Percentiles rank a stretch among this genome's conserved stretches.
phyloP scores from a whole-genome alignment of 2,113 vertebrate genomes.

The Mastomys coucha region DNA sequence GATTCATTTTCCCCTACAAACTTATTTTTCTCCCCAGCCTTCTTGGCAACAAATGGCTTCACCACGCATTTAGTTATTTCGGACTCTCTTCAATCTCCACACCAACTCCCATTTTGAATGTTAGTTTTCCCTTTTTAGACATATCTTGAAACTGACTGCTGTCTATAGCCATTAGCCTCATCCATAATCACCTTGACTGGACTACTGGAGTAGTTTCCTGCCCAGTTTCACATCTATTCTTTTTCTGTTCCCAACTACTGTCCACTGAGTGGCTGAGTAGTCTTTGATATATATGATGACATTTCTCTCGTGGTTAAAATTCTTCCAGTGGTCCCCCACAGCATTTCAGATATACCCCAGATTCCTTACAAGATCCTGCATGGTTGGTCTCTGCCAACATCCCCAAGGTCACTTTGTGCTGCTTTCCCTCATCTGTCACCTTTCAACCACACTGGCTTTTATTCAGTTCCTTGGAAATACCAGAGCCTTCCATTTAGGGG shows the following conservation, averaged over 20 bases:
- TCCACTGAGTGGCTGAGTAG: neutral
- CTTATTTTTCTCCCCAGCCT: neutral
- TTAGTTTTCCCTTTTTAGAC: constrained; percentile 15
- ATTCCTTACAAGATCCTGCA: neutral
- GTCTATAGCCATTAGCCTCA: neutral
- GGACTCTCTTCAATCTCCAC: neutral
- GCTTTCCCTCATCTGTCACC: neutral
- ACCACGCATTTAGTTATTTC: neutral
- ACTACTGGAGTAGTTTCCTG: constrained; percentile 23
- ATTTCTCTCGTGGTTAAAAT: constrained; percentile 18
- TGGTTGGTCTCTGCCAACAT: neutral
- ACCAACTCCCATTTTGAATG: neutral
- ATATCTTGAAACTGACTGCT: neutral
- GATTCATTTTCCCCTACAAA: neutral
- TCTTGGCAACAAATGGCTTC: neutral
- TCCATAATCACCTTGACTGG: neutral
- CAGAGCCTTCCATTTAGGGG: neutral
- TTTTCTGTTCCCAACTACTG: neutral
- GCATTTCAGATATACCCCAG: neutral
- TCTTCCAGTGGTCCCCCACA: neutral
- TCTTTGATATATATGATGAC: constrained; percentile 9
- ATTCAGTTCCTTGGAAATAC: constrained; percentile 50
- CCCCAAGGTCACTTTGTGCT: neutral
- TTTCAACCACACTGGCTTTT: constrained; percentile 9
- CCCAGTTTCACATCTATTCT: neutral